Conservation (phyloP, 2,888 invertebrate genomes). For the Hyposoter didymator region DNA sequence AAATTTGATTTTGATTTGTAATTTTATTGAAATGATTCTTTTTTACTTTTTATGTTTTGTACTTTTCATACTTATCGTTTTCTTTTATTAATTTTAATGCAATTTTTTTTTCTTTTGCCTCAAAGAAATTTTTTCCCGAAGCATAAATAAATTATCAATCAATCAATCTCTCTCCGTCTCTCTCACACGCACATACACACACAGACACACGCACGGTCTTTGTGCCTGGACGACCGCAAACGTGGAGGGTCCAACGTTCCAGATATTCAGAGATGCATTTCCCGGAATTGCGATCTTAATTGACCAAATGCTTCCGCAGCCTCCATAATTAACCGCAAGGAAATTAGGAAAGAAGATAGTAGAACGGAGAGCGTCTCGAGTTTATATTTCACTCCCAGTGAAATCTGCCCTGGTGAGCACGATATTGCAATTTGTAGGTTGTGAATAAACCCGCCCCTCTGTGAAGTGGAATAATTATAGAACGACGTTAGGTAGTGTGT, state of each 20-base stretch:
- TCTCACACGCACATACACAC: not conserved
- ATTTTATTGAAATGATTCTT: no score
- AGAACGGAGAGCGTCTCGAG: not conserved
- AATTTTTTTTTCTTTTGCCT: no score
- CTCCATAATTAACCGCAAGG: constrained; percentile 27
- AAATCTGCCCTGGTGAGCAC: constrained; percentile 3
- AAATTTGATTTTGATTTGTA: no score
- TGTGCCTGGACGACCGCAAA: not conserved
- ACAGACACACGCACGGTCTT: no score
- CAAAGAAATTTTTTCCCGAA: no score
- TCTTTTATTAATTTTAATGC: no score
- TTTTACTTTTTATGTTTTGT: no score
- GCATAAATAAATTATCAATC: no score
- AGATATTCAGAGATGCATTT: constrained; percentile 29
- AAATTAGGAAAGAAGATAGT: constrained; percentile 3
- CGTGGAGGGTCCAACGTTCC: constrained; percentile 3
- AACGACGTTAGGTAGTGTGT: not conserved
- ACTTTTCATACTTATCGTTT: no score
- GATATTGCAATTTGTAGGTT: constrained; percentile 11
- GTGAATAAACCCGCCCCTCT: constrained; percentile 33
- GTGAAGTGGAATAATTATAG: constrained; percentile 34
- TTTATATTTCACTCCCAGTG: constrained; percentile 11
- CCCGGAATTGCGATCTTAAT: constrained; percentile 38
- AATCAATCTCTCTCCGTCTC: not conserved
- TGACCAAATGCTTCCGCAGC: not conserved